These are phyloP conservation scores for Agriopis leucophaearia DNA, from an alignment of 2,888 invertebrate species.

Conservation along the genomic window DNA sequence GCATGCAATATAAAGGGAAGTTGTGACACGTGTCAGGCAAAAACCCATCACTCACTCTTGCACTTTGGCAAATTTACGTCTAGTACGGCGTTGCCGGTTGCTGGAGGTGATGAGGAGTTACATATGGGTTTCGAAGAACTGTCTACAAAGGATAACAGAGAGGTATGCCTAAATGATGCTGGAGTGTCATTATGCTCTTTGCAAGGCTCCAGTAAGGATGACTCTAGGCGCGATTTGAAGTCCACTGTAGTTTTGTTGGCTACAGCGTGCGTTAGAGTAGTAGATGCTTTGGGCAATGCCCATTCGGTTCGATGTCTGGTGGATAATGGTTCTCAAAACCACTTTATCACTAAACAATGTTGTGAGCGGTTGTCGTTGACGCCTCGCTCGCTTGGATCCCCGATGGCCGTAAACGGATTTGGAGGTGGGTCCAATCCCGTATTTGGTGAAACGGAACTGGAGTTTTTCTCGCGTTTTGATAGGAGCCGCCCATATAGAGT, in stretches of 20 bases:
- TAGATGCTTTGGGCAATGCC: too few species aligned
- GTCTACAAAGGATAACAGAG: not conserved
- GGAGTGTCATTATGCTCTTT: not conserved
- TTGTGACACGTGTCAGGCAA: too few species aligned
- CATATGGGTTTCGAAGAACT: not conserved
- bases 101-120: not conserved
- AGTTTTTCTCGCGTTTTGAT: too few species aligned
- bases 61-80: not conserved
- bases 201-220: not conserved
- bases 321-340: conserved; percentile 5
- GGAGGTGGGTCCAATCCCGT: too few species aligned
- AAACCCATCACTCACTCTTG: not conserved
- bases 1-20: too few species aligned
- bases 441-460: too few species aligned
- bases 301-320: not conserved
- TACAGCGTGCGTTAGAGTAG: not conserved
- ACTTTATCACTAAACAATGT: not conserved
- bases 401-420: too few species aligned
- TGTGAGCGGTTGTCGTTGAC: too few species aligned
- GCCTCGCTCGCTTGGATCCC: too few species aligned
- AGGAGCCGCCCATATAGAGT: not conserved
- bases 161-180: not conserved
- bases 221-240: not conserved
- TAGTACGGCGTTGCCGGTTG: conserved; percentile 1
- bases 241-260: not conserved